Base-by-base conservation (phyloP, 2,888 invertebrate species). In the Sinohyriopsis cumingii region DNA sequence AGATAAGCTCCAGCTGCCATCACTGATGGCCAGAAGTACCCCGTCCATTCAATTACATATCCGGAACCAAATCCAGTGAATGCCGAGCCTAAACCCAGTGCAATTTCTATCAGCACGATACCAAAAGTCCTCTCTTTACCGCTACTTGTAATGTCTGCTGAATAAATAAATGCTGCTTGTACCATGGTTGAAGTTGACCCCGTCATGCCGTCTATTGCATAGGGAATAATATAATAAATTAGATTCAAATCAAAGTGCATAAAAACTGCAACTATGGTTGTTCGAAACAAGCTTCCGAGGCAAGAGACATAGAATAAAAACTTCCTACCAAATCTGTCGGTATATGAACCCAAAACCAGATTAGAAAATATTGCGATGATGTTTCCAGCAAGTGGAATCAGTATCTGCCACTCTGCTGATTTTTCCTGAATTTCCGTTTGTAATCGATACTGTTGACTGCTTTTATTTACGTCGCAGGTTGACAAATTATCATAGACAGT, bases 321-420 rank as follows among this genome's bases (percentile, higher is more conserved):
- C 68, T 77, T 79, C 6, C 81, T 65, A 7, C 81, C 81, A 60
- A 74, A 73, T 45, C 70, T 69, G 65, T 81, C 81, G 4, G 79
- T 75, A 25, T 65, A 73, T 1, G 76, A 59, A 12, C 78, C 78
- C 19, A 79, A 56, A 19, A 81, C 55, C 15, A 81, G 63, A n/a
- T 70, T 73, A 15, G 73, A 63, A 0, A 79, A 20, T 4, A 79
- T 70, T 1, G 71, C 64, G 0, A 77, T 69, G 9, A 78, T 54
- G 15, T 73, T 70, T 0, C 73, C 67, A 3, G 73, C 67, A 3
- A 81, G 18, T 20, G 69, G 70, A 1, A 76, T 61, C 60, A 78
- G 77, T 3, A 78, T 71, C 5, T 63, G 64, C 74, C 79, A 78
- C 5, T 45, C 65, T 3, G 79, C 75, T 5, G 78, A 68, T 24